Base-by-base conservation (phyloP, 1,140 invertebrate species). In the Orchestia grillus region DNA sequence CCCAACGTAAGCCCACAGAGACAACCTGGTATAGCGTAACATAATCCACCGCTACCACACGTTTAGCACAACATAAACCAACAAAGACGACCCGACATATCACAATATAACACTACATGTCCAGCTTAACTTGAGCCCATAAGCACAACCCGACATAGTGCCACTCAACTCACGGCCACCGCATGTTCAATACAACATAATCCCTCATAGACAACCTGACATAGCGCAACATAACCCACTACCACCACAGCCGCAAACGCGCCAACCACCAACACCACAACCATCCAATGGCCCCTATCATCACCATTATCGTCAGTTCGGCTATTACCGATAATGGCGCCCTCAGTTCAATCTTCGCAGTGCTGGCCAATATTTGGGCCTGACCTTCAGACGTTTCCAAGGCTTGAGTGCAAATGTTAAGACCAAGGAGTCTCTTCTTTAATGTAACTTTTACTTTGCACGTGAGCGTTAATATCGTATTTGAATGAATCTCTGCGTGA, bases 241-340 rank as follows among this genome's bases (percentile, higher is more conserved):
- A 90, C 88, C 23, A 90, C 28, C 36, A 90, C 88, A 90, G 36
- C 62, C 62, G 28, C 62, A 77, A 77, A 77, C 36, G 28, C 88
- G 4, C 8, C 41, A 8, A 90, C 88, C 88, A 90, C 28, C 88
- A 42, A 8, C 88, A 90, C 88, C 88, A 90, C 88, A 44, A 42
- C 41, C 87, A 42, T 1, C 41, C 62, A 77, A 77, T 77, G 28
- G 62, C 62, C 62, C 62, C 62, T 28, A 77, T 77, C 62, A 77
- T 77, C 62, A 77, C 62, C 62, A 77, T 77, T 77, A 77, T 77
- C 62, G 62, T 77, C 62, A 77, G 62, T 77, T 77, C 62, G 62
- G 28, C 62, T 36, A 77, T 77, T 77, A 77, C 62, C 62, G 62
- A 77, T 77, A 77, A 77, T 77, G 62, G 62, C 62, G 62, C 28